Base-by-base conservation (phyloP, 30 jellyfish, hydroid and myxozoan genomes). In the Rhopilema esculentum region DNA sequence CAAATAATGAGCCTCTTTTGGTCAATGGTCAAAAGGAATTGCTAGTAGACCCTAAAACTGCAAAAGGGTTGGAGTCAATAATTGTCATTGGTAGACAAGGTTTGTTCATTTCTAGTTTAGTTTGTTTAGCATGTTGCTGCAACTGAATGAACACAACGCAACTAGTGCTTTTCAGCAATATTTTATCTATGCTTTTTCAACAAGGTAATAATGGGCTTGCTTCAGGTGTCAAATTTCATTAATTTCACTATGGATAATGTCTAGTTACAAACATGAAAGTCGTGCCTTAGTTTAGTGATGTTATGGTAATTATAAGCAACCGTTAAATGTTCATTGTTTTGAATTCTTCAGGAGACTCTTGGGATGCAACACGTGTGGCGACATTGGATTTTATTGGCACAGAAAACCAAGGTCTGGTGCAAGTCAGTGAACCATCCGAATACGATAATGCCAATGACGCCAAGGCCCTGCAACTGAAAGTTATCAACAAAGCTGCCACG, bases 61-160 rank as follows among this genome's bases (percentile, higher is more conserved):
- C 97, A n/a, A 95, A 81, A 57, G 95, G 95, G 40, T 84, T 96
- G 27, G 96, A 95, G n/a, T 53, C 97, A 17, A 69, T 90, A 2
- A 89, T 95, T 64, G 97, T 95, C 79, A 91, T 86, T 6, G 97
- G 91, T 17, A 82, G 71, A 40, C 72, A 83, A 83, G 97, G 97
- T 91, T 40, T 40, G 57, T 40, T 12, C 12, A 40, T 40, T 6
- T 40, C 57, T 12, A 12, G 6, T 12, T 40, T 40, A 12, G 6
- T 40, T 12, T 40, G 57, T 40, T 40, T 40, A n/a, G n/a, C n/a
- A n/a, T n/a, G n/a, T n/a, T n/a, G n/a, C n/a, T n/a, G n/a, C n/a
- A n/a, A n/a, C n/a, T n/a, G n/a, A n/a, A n/a, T 40, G 57, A 40
- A 40, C 9, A 40, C 57, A 40, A 40, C n/a, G n/a, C n/a, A n/a